These are phyloP conservation scores for Pachyseris speciosa DNA, from an alignment of 64 coral and sea anemone genomes.

Conservation along the genomic window DNA sequence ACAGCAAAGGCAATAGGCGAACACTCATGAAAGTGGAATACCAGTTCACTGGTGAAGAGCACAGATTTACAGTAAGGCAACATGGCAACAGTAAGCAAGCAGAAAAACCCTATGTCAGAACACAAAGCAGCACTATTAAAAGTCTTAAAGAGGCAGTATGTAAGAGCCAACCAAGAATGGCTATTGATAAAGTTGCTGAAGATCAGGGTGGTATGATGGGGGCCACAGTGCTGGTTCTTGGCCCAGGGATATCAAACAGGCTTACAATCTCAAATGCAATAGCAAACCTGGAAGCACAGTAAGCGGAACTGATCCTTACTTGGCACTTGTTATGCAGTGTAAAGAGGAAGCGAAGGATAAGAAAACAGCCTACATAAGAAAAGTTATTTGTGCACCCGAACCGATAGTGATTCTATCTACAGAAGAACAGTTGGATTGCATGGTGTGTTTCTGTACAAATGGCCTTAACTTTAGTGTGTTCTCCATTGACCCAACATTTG, in stretches of 20 bases:
- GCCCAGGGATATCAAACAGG: constrained; percentile 9
- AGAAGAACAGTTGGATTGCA: constrained; percentile 9
- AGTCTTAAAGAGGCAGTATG: constrained; percentile 25
- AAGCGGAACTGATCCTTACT: constrained; percentile 5
- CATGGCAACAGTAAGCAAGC: constrained; percentile 10
- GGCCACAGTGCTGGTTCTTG: neutral
- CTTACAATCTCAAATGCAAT: neutral
- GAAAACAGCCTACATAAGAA: neutral
- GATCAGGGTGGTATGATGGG: constrained; percentile 16
- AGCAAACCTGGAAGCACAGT: neutral
- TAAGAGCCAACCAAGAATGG: constrained; percentile 8
- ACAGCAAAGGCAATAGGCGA: too few relatives aligned
- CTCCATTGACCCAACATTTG: constrained; percentile 37
- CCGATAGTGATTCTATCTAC: constrained; percentile 12
- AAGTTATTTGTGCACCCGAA: neutral
- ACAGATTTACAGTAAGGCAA: too few relatives aligned
- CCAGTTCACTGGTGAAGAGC: too few relatives aligned
- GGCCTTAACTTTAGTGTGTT: neutral
- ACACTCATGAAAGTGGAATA: neutral
- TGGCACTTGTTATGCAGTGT: constrained; percentile 8
- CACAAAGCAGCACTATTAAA: constrained; percentile 16
- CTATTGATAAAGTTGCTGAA: constrained; percentile 18
- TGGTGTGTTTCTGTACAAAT: constrained; percentile 16
- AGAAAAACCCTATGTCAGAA: constrained; percentile 9
- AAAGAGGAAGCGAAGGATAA: neutral